phyloP scores from a whole-genome alignment of 1,140 invertebrate species.

The Ceratosolen solmsi region DNA sequence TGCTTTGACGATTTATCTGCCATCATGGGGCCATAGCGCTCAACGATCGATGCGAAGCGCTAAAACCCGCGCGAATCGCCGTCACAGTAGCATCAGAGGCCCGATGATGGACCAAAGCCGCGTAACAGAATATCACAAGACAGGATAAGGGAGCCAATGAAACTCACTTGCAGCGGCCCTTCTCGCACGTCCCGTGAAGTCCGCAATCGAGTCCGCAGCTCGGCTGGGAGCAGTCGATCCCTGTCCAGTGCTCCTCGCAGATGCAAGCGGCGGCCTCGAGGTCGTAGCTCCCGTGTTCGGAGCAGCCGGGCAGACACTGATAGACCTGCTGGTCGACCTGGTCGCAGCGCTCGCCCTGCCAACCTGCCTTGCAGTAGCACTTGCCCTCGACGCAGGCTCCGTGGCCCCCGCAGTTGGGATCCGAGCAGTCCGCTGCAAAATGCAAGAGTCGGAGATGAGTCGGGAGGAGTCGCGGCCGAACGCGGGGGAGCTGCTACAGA shows the following conservation, averaged over 20 bases:
- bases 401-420: conserved; percentile 91
- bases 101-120: too few relatives aligned
- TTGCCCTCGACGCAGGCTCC: conserved; percentile 94
- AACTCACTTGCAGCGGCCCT: conserved; percentile 84
- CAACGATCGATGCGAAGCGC: neutral
- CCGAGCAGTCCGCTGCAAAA: conserved; percentile 84
- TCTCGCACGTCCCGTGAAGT: conserved; percentile 89
- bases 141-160: too few relatives aligned
- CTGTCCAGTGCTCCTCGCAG: conserved; percentile 92
- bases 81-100: too few relatives aligned
- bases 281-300: conserved; percentile 91
- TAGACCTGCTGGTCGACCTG: conserved; percentile 91
- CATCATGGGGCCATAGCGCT: too few relatives aligned
- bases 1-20: too few relatives aligned
- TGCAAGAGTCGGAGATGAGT: too few relatives aligned
- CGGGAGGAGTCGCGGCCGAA: neutral
- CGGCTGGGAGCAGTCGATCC: conserved; percentile 92
- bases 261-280: conserved; percentile 89
- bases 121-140: too few relatives aligned
- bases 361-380: conserved; percentile 95
- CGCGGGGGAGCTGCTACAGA: too few relatives aligned
- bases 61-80: too few relatives aligned
- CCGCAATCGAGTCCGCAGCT: conserved; percentile 93
- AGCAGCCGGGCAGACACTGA: conserved; percentile 91
- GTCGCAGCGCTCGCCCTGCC: conserved; percentile 92